Percentiles rank a stretch among this genome's conserved stretches.
Conservation (phyloP, 2,888 invertebrate species). For the Eustalomyia histrio region DNA sequence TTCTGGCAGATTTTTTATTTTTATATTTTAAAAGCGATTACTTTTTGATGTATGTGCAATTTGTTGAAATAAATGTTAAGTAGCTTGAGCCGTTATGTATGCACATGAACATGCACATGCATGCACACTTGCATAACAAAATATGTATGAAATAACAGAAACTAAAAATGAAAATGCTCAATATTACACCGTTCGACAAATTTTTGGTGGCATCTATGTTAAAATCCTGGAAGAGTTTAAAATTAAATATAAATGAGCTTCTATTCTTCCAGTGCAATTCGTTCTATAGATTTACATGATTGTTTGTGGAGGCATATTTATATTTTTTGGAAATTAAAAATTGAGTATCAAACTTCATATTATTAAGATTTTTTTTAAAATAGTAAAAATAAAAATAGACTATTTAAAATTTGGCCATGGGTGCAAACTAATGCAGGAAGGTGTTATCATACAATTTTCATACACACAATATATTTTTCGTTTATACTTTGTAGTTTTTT, state of each 20-base stretch:
- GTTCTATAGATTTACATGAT: too few relatives aligned
- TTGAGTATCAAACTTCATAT: too few relatives aligned
- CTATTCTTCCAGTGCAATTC: too few relatives aligned
- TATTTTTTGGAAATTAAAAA: too few relatives aligned
- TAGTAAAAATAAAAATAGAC: too few relatives aligned
- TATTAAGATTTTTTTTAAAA: too few relatives aligned
- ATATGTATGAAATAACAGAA: background rate
- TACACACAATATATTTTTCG: conserved; percentile 29
- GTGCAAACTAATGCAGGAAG: too few relatives aligned
- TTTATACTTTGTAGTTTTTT: background rate
- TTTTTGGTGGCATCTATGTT: background rate
- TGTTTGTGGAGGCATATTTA: too few relatives aligned
- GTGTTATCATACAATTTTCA: background rate
- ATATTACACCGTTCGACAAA: background rate
- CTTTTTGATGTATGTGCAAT: conserved; percentile 67
- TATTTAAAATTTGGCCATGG: too few relatives aligned
- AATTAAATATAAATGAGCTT: too few relatives aligned
- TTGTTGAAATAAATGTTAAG: conserved; percentile 65
- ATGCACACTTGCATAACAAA: background rate
- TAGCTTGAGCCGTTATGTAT: conserved; percentile 41
- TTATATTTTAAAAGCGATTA: conserved; percentile 51
- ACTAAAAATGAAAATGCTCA: background rate
- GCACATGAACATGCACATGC: conserved; percentile 4
- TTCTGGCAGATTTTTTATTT: background rate
- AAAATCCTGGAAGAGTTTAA: background rate